Evolutionary conservation across 2,888 invertebrate species (phyloP), one percentile per base, ranked within the genome.

Genomic region (Microctonus brassicae): DNA sequence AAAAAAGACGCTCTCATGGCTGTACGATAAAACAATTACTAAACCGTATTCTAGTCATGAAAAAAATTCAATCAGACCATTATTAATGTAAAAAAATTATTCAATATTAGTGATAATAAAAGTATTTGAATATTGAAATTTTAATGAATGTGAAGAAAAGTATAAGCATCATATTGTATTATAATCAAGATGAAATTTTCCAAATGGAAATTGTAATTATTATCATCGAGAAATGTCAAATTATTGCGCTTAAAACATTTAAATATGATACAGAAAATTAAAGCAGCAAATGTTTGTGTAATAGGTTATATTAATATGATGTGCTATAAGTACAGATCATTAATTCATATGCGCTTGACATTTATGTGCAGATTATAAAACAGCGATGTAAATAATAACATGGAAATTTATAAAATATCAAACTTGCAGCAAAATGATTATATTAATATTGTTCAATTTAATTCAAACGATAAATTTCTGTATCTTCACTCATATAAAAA

Each of bases 1-100:
- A 83, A 83, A 81, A 76, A 76, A 82, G 81, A 81, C 83, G 82
- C 83, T 84, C 80, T 81, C 76, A 69, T 79, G 80, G 75, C 57
- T 81, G 76, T 80, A 77, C 64, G 72, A 78, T 42, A 66, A 78
- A 77, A n/a, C n/a, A 77, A 65, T 22, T 9, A 69, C 72, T 72
- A 68, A 69, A 77, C 64, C 68, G 58, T 76, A 78, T 76, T 81
- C 79, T 81, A 82, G 79, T 79, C 80, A 79, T 73, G 71, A 73
- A 76, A 75, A 47, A 47, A 47, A 17, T 47, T 47, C 47, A 47
- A 47, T 47, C 47, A 47, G 47, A 47, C 47, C 47, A 47, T 47
- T 47, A 47, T 47, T n/a, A 4, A 17, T 47, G 2, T 47, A 47
- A 47, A 17, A 47, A 47, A 47, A n/a, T 47, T 47, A 47, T 17